A percentile compares a stretch with the other conserved stretches of the same genome.
phyloP scores from a whole-genome alignment of 2,888 invertebrate species.

The Philereme vetulata region DNA sequence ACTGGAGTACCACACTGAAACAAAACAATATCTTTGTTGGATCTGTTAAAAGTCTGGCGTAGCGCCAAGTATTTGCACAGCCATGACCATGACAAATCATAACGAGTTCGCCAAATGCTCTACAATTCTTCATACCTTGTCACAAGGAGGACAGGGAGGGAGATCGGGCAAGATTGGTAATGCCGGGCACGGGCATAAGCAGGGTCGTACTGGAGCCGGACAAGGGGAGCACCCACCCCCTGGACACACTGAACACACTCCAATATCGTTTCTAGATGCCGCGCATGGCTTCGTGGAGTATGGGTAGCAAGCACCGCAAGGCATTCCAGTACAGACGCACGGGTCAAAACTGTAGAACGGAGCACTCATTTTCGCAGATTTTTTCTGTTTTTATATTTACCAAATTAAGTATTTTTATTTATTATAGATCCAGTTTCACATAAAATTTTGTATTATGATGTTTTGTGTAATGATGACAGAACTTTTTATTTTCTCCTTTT shows the following conservation, averaged over 20 bases:
- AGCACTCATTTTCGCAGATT: conserved; percentile 66
- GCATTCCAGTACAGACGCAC: conserved; percentile 66
- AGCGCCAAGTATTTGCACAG: conserved; percentile 20
- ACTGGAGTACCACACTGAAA: conserved; percentile 55
- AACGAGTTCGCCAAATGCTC: conserved; percentile 10
- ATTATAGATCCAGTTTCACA: conserved; percentile 19
- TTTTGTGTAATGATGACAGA: not conserved
- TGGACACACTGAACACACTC: conserved; percentile 70
- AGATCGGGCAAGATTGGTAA: conserved; percentile 65
- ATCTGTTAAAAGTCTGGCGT: conserved; percentile 14
- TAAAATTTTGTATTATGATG: conserved; percentile 14
- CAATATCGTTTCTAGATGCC: conserved; percentile 62
- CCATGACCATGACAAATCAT: conserved; percentile 26
- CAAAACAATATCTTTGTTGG: conserved; percentile 15
- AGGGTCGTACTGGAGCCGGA: conserved; percentile 74
- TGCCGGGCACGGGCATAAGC: conserved; percentile 63
- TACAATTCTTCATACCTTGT: conserved; percentile 54
- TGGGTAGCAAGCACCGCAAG: conserved; percentile 74
- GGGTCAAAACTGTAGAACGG: conserved; percentile 76
- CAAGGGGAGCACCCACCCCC: conserved; percentile 77
- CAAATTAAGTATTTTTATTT: not conserved
- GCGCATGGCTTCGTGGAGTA: conserved; percentile 71
- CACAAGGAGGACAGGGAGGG: conserved; percentile 72
- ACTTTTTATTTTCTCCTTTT: not conserved
- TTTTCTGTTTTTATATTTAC: conserved; percentile 45